Base-by-base conservation (phyloP, 2,888 invertebrate genomes). In the Lamellibrachia satsuma region DNA sequence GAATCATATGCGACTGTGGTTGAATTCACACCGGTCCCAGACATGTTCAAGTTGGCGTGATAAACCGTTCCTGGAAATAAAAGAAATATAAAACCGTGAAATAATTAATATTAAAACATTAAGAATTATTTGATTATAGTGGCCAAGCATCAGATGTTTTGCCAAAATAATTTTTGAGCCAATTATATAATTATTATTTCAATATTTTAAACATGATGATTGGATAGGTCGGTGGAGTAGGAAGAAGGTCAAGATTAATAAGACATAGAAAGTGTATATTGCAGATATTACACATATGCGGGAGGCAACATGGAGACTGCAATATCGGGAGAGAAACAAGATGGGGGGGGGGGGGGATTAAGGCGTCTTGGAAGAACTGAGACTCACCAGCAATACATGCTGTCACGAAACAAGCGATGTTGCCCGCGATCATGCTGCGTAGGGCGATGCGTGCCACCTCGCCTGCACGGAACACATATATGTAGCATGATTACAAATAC, bases 391-490 rank as follows among this genome's bases (percentile, higher is more conserved):
- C 94, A 27, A 93, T 90, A 90, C 93, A 94, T 7, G 94, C 94
- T 22, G 94, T 94, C 90, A 93, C 92, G 91, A 94, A 94, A 92
- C 93, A 94, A 22, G 94, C 94, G 51, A 94, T 92, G 91, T 93
- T 94, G 1, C 93, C 93, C 9, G 93, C 94, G 9, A 94, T 92
- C 92, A 94, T 92, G 52, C 94, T 93, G n/a, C 94, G 91, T 9
- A 94, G 75, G 8, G 94, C 94, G 92, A 94, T 93, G 2, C 52
- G 57, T 6, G 93, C 91, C n/a, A 94, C 91, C n/a, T 94, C 93
- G 7, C 90, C 93, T 93, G 92, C 52, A 91, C 22, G 52, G 8
- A 22, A 52, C 57, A 6, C 52, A n/a, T n/a, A 8, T 92, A 22
- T n/a, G 57, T 91, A 52, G 9, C 51, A 91, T 39, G 15, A 52